Base-by-base conservation (phyloP, 2,797 vertebrate species). In the Enteromius radiatus region DNA sequence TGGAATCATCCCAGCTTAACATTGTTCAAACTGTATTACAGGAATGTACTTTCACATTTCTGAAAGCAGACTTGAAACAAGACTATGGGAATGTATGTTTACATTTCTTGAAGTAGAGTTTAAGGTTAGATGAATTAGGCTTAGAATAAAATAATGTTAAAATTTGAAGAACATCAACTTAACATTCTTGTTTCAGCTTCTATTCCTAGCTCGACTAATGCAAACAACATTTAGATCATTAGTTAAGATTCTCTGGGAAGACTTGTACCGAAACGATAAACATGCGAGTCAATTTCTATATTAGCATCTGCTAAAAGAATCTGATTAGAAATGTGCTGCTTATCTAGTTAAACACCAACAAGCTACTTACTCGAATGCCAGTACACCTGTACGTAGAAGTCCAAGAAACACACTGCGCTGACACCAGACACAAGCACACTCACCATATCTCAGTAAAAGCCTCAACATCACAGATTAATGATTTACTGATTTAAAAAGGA, bases 361-460 rank as follows among this genome's bases (percentile, higher is more conserved):
- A 73, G 31, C 69, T 38, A 74, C 80, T 73, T 36, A 28, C 67
- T 23, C 26, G 9, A 23, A 75, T 81, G 80, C 61, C 70, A 19
- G 70, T 54, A 41, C 70, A 75, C 80, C 80, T 81, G 70, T 81
- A 63, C 0, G 19, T 21, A 26, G 56, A n/a, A 81, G 59, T n/a
- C 43, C 45, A 26, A 36, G 9, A 69, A 5, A 59, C 26, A 43
- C 77, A 8, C 7, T 67, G 63, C 3, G 0, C 15, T 38, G 64
- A 69, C 23, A 56, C 36, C 49, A 15, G 3, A 75, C 59, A 31
- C 91, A 88, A 90, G 87, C 87, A 17, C 23, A 75, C 64, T 59
- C 61, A 43, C 65, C 56, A 28, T n/a, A 54, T 43, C 19, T 71
- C 41, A n/a, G 41, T 69, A 12, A 74, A 47, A 69, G 23, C 17